Evolutionary conservation across 2,113 vertebrate genomes (phyloP).

Genomic region (Bothrops jararaca): DNA sequence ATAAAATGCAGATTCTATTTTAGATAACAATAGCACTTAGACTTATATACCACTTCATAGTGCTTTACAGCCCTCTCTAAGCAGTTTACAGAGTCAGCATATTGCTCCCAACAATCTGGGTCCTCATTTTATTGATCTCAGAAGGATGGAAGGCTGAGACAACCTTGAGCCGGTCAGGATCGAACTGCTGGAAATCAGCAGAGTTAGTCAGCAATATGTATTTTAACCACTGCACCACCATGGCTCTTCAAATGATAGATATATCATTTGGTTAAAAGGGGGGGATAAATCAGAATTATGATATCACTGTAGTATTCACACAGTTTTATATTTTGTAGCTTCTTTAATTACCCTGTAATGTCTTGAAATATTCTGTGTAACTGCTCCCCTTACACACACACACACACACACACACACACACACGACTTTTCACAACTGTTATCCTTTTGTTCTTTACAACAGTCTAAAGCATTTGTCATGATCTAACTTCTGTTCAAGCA

Average conservation of each 20-base stretch:
- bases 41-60: not conserved
- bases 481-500: not conserved
- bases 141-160: not conserved
- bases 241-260: not conserved
- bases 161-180: not conserved
- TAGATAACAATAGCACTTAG: not conserved
- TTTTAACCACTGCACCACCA: not conserved
- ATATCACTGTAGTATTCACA: not conserved
- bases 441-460: not conserved
- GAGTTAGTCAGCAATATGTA: not conserved
- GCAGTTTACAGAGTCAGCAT: not conserved
- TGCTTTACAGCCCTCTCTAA: not conserved
- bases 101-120: not conserved
- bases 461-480: not conserved
- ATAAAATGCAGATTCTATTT: not conserved
- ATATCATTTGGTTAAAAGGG: not conserved
- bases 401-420: not conserved
- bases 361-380: not conserved
- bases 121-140: not conserved
- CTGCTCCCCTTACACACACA: not conserved
- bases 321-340: not conserved
- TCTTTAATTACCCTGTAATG: not conserved
- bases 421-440: not conserved
- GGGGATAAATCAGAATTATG: not conserved
- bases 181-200: not conserved